Conservation (phyloP, 2,888 invertebrate genomes). For the Sepioteuthis lessoniana region DNA sequence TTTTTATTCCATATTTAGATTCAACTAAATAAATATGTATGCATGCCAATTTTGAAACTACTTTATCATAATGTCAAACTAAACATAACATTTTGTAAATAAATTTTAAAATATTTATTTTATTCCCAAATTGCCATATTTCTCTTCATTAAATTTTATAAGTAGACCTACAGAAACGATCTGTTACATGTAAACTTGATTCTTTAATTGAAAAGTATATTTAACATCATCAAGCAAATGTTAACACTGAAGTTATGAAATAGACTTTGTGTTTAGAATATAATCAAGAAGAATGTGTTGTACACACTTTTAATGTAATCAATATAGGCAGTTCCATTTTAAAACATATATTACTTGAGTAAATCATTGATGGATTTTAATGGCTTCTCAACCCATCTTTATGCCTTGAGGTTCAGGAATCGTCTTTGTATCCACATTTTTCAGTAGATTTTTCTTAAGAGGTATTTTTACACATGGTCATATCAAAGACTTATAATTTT, state of each 20-base stretch:
- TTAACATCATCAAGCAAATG: too few species aligned
- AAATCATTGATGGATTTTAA: too few species aligned
- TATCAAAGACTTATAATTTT: too few species aligned
- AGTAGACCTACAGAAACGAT: not conserved
- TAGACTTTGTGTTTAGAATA: too few species aligned
- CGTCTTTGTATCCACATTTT: too few species aligned
- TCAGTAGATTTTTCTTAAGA: too few species aligned
- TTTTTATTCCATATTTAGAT: not conserved
- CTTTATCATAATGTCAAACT: not conserved
- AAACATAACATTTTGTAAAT: not conserved
- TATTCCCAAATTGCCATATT: not conserved
- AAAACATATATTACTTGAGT: not conserved
- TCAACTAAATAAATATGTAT: not conserved
- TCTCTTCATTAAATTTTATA: not conserved
- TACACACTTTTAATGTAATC: not conserved
- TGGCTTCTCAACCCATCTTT: not conserved
- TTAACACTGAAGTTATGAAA: too few species aligned
- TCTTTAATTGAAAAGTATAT: not conserved
- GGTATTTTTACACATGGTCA: too few species aligned
- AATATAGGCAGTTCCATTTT: not conserved
- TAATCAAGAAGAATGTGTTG: too few species aligned
- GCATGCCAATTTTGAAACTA: not conserved
- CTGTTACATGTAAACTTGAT: not conserved
- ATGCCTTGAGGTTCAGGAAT: too few species aligned
- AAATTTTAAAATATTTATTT: not conserved